Evolutionary conservation across 2,888 invertebrate species (phyloP).

Genomic region (Philopedon plagiatum): DNA sequence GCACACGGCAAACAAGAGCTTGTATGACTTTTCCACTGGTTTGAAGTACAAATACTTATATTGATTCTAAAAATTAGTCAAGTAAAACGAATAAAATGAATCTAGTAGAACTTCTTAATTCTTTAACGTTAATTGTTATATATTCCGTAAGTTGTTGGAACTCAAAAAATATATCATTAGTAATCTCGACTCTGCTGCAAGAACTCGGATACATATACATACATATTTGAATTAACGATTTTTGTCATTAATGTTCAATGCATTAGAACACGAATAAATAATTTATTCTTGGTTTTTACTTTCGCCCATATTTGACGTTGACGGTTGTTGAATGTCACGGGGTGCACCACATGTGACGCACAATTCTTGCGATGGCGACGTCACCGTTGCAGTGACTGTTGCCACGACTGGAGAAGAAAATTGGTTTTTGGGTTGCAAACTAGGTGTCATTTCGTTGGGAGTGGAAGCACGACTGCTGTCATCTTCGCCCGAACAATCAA

Average conservation of each 20-base stretch:
- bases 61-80: too few relatives aligned
- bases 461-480: conserved; percentile 76
- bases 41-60: too few relatives aligned
- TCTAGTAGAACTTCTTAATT: too few relatives aligned
- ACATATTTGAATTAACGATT: too few relatives aligned
- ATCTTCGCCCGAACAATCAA: conserved; percentile 70
- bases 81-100: too few relatives aligned
- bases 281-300: conserved; percentile 6
- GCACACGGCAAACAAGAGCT: too few relatives aligned
- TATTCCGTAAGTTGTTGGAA: too few relatives aligned
- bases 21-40: too few relatives aligned
- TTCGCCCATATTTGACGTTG: conserved; percentile 26
- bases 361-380: conserved; percentile 26
- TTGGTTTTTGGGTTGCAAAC: conserved; percentile 63
- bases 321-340: conserved; percentile 31
- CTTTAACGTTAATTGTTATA: too few relatives aligned
- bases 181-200: too few relatives aligned
- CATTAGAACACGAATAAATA: not conserved
- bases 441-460: conserved; percentile 76
- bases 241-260: not conserved
- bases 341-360: conserved; percentile 45
- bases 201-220: too few relatives aligned
- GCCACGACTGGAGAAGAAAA: conserved; percentile 28
- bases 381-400: not conserved
- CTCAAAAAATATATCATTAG: too few relatives aligned